Percentiles rank a stretch among this genome's conserved stretches.
Conservation (phyloP, 2,797 vertebrate species). For the Lepus townsendii region DNA sequence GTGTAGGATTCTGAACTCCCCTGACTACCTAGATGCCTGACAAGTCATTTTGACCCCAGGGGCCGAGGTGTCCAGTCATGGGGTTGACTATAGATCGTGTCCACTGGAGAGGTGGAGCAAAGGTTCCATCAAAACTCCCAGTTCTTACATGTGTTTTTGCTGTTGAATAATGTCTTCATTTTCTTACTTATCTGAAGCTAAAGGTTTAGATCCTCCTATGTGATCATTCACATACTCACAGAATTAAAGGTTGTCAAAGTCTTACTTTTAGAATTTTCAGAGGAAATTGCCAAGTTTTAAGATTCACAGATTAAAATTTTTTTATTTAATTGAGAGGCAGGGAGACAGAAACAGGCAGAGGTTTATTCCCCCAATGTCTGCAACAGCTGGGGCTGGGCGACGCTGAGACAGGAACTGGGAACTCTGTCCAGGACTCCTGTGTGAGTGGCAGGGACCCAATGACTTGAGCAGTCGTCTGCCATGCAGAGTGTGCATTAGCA, state of each 20-base stretch:
- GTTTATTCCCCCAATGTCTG: too few species aligned
- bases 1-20: background rate
- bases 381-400: too few species aligned
- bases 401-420: too few species aligned
- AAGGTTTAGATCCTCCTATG: background rate
- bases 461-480: too few species aligned
- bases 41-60: background rate
- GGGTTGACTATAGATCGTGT: background rate
- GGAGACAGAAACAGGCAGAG: too few species aligned
- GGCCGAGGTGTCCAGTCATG: background rate
- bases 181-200: conserved; percentile 4
- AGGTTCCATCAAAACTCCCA: background rate
- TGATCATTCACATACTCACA: conserved; percentile 29
- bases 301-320: background rate
- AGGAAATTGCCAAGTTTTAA: background rate
- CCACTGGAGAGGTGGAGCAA: background rate
- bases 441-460: too few species aligned
- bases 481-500: too few species aligned
- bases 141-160: background rate
- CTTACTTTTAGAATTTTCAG: conserved; percentile 36
- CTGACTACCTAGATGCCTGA: background rate
- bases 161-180: conserved; percentile 20
- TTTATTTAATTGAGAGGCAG: too few species aligned
- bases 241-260: background rate
- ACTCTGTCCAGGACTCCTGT: too few species aligned